Conservation (phyloP, 2,888 invertebrate species). For the Scaptomyza tumidula region DNA sequence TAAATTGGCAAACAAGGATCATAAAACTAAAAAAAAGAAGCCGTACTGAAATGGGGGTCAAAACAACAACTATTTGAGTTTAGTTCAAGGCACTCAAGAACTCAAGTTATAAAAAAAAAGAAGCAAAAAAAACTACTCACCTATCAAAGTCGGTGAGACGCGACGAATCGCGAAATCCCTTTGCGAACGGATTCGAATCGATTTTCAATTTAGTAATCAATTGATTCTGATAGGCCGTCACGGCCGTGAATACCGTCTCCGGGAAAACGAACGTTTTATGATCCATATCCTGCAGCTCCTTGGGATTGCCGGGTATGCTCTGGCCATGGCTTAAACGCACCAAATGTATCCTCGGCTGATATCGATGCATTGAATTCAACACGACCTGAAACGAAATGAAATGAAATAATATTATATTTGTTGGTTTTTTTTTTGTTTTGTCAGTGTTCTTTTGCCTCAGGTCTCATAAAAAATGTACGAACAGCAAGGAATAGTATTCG, state of each 20-base stretch:
- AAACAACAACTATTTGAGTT: slow-evolving; percentile 29
- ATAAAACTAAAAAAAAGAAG: slow-evolving; percentile 48
- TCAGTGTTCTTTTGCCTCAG: not conserved
- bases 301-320: slow-evolving; percentile 89
- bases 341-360: slow-evolving; percentile 98
- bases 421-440: too few relatives aligned
- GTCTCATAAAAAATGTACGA: slow-evolving; percentile 65
- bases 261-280: slow-evolving; percentile 98
- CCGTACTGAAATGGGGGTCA: slow-evolving; percentile 31
- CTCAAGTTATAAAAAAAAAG: slow-evolving; percentile 1
- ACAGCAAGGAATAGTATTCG: slow-evolving; percentile 54
- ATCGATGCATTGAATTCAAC: slow-evolving; percentile 99
- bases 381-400: slow-evolving; percentile 91
- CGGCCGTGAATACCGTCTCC: slow-evolving; percentile 99
- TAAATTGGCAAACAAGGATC: slow-evolving; percentile 69
- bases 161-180: slow-evolving; percentile 98
- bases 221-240: slow-evolving; percentile 99
- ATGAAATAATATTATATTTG: not conserved
- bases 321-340: slow-evolving; percentile 94
- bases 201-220: slow-evolving; percentile 99
- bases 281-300: slow-evolving; percentile 95
- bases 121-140: slow-evolving; percentile 84
- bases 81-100: slow-evolving; percentile 16
- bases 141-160: slow-evolving; percentile 97
- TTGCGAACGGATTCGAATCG: slow-evolving; percentile 99